phyloP scores from a whole-genome alignment of 2,113 vertebrate species.

The Leucosticte australis region DNA sequence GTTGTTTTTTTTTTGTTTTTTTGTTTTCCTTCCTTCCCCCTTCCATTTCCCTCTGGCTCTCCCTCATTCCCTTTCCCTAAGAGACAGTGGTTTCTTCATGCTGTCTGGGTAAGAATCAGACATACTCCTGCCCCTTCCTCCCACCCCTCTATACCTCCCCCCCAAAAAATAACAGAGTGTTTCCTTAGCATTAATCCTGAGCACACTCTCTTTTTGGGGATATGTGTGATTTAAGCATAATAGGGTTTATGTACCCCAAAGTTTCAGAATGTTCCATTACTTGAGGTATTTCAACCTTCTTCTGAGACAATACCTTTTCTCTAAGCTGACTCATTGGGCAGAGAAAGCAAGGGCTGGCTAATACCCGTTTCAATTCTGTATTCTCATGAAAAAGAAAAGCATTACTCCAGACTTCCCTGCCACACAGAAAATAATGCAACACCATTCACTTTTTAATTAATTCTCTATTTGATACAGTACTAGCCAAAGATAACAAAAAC shows the following conservation, averaged over 20 bases:
- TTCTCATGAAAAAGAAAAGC: conserved; percentile 65
- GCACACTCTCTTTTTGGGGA: conserved; percentile 32
- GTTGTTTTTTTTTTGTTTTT: neutral
- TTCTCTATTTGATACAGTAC: conserved; percentile 73
- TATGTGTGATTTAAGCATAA: neutral
- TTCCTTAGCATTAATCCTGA: conserved; percentile 64
- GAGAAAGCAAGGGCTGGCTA: conserved; percentile 61
- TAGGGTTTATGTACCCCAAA: neutral
- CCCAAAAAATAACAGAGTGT: neutral
- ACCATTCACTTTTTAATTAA: conserved; percentile 50
- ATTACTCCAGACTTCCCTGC: conserved; percentile 72
- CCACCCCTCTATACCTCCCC: neutral
- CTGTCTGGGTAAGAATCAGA: conserved; percentile 60
- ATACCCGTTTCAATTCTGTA: conserved; percentile 71
- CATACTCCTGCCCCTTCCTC: neutral
- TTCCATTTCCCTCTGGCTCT: neutral
- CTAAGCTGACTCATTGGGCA: conserved; percentile 32
- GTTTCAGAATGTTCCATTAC: conserved; percentile 39
- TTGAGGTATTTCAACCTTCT: conserved; percentile 74
- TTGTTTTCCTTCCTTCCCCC: neutral
- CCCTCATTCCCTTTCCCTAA: conserved; percentile 15
- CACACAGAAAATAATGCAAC: conserved; percentile 69
- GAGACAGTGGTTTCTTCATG: conserved; percentile 74
- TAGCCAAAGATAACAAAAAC: conserved; percentile 67
- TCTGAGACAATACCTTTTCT: conserved; percentile 15